Conservation (phyloP, 2,797 vertebrate species). For the Artibeus jamaicensis region DNA sequence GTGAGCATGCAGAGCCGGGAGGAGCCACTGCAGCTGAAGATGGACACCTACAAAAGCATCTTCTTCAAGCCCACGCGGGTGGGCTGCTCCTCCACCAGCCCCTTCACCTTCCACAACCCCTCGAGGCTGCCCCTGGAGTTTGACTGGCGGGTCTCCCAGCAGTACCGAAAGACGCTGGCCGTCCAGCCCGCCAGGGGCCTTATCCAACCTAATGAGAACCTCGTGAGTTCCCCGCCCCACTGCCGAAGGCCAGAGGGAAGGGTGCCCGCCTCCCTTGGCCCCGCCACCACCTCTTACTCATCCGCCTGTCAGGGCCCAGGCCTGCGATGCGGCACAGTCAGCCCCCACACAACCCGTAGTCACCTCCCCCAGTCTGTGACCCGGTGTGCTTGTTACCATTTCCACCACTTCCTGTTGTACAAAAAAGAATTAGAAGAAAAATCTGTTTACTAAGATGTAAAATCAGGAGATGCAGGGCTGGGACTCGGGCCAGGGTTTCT, state of each 20-base stretch:
- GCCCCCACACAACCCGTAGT: neutral
- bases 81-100: slow-evolving; percentile 82
- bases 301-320: neutral
- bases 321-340: neutral
- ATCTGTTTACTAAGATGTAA: neutral
- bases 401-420: neutral
- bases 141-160: slow-evolving; percentile 88
- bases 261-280: neutral
- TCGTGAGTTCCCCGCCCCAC: slow-evolving; percentile 81
- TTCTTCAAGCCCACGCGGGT: slow-evolving; percentile 90
- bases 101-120: slow-evolving; percentile 87
- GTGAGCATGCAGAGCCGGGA: slow-evolving; percentile 85
- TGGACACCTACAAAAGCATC: slow-evolving; percentile 86
- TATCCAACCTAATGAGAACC: slow-evolving; percentile 90
- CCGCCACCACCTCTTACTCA: neutral
- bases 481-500: neutral
- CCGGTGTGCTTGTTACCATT: neutral
- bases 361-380: neutral
- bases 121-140: slow-evolving; percentile 89
- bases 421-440: neutral
- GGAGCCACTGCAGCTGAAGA: slow-evolving; percentile 84
- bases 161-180: slow-evolving; percentile 82
- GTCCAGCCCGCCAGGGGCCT: slow-evolving; percentile 88
- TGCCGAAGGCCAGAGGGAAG: neutral
- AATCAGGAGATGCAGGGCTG: neutral